Percentiles rank a stretch among this genome's conserved stretches.
Conservation (phyloP, 23 tunicate species). For the Phallusia fumigata region DNA sequence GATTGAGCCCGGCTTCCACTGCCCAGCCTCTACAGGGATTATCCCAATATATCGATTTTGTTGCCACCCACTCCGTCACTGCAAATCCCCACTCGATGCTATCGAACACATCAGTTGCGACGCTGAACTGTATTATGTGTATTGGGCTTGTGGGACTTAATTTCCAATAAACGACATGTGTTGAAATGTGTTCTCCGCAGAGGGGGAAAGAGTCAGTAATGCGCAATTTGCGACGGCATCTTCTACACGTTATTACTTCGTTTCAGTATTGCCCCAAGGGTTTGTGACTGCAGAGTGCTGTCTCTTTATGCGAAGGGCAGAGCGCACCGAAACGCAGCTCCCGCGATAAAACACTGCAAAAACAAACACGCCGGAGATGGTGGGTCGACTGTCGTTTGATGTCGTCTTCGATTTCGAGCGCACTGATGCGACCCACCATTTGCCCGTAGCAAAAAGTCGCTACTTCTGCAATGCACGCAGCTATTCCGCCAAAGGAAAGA, state of each 20-base stretch:
- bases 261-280: background rate
- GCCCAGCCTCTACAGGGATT: background rate
- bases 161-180: background rate
- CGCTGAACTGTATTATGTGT: no score
- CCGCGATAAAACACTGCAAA: constrained; percentile 1
- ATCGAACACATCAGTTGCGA: no score
- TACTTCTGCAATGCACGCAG: no score
- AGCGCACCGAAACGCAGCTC: background rate
- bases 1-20: background rate
- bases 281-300: background rate
- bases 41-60: constrained; percentile 5
- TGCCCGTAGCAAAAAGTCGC: background rate
- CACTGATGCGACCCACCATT: background rate
- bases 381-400: background rate
- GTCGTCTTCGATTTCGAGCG: background rate
- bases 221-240: background rate
- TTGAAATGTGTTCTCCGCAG: background rate
- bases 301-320: background rate
- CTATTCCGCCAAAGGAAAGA: no score
- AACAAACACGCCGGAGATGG: background rate
- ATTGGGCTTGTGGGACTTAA: no score
- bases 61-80: background rate
- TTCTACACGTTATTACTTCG: background rate
- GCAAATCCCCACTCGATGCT: no score
- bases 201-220: background rate